These are phyloP conservation scores for Paraescarpia echinospica DNA, from an alignment of 1,140 invertebrate species.

Conservation along the genomic window DNA sequence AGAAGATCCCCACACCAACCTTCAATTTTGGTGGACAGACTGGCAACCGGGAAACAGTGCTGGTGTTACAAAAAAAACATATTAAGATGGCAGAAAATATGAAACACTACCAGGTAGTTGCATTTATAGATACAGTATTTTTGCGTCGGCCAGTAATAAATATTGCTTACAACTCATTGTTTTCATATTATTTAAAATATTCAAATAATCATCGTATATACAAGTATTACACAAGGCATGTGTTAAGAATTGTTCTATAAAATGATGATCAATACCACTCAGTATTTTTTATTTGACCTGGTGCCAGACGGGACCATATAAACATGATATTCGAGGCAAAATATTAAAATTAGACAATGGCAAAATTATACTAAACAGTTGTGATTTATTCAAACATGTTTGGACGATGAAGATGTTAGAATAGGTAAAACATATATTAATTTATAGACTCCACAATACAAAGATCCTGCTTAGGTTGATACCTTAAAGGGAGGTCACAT, in stretches of 20 bases:
- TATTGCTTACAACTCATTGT: not conserved
- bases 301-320: no score
- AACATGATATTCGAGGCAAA: no score
- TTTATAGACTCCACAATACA: no score
- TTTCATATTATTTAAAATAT: not conserved
- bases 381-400: no score
- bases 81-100: not conserved
- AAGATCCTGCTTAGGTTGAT: no score
- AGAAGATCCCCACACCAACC: slow-evolving; percentile 74
- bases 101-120: not conserved
- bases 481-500: no score
- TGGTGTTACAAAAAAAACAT: slow-evolving; percentile 69
- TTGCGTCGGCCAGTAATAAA: not conserved
- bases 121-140: not conserved
- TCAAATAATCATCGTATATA: not conserved
- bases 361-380: no score
- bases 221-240: not conserved
- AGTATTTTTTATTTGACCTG: no score
- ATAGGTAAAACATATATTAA: no score
- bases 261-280: no score
- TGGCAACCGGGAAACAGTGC: slow-evolving; percentile 75
- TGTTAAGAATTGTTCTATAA: not conserved
- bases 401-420: no score
- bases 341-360: no score
- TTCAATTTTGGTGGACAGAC: slow-evolving; percentile 83